A percentile compares a stretch with the other conserved stretches of the same genome.
Conservation (phyloP, 2,797 vertebrate genomes). For the Apogon talboti region DNA sequence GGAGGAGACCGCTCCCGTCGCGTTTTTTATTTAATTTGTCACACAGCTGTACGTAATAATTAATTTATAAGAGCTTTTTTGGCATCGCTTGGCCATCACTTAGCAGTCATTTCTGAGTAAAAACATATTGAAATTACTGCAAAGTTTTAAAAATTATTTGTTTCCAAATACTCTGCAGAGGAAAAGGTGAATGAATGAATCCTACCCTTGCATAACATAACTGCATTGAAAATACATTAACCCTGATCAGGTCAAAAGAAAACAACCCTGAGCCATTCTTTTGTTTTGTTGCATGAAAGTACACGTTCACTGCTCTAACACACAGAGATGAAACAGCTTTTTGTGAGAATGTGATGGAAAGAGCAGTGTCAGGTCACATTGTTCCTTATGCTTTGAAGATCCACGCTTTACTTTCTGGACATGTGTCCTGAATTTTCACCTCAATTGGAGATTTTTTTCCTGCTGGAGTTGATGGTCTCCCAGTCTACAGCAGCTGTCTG, state of each 20-base stretch:
- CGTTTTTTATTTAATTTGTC: too few relatives aligned
- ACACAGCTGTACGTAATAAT: too few relatives aligned
- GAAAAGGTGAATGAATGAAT: background rate
- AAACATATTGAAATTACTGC: too few relatives aligned
- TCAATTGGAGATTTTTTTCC: slow-evolving; percentile 7
- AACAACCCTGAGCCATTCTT: slow-evolving; percentile 15
- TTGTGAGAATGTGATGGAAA: slow-evolving; percentile 35
- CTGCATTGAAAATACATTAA: background rate
- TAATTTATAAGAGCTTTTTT: too few relatives aligned
- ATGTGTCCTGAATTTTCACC: background rate
- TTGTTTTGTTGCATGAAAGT: slow-evolving; percentile 19
- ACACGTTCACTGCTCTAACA: slow-evolving; percentile 18
- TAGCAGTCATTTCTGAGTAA: too few relatives aligned
- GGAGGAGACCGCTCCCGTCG: too few relatives aligned
- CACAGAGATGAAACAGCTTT: slow-evolving; percentile 25
- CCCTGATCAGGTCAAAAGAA: slow-evolving; percentile 6
- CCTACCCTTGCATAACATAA: too few relatives aligned
- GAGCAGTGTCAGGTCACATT: slow-evolving; percentile 47
- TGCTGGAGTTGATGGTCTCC: slow-evolving; percentile 10
- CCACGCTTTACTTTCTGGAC: slow-evolving; percentile 15
- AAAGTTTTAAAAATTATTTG: background rate
- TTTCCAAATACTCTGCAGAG: background rate
- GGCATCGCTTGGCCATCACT: too few relatives aligned
- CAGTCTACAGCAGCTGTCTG: slow-evolving; percentile 14
- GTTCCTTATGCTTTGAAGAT: slow-evolving; percentile 39